These are phyloP conservation scores for Tetramorium simillimum DNA, from an alignment of 1,140 invertebrate species.

Conservation along the genomic window DNA sequence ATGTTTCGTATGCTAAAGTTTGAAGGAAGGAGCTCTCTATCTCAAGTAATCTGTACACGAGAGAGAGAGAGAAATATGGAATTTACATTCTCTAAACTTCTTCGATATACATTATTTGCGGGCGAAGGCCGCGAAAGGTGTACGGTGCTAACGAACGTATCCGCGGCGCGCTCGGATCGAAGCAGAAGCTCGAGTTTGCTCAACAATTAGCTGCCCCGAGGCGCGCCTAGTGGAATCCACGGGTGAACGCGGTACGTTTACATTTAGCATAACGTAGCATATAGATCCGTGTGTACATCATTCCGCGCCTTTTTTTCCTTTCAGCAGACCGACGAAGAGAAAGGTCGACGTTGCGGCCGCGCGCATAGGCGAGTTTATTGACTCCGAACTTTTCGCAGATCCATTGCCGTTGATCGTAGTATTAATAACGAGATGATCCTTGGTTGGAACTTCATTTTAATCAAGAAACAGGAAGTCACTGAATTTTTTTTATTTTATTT, in stretches of 20 bases:
- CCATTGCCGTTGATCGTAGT: not conserved
- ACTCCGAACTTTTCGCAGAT: constrained; percentile 45
- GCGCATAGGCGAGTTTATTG: constrained; percentile 40
- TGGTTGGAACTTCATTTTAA: not conserved
- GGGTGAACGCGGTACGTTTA: constrained; percentile 29
- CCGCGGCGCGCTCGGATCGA: constrained; percentile 36
- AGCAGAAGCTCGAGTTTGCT: constrained; percentile 61
- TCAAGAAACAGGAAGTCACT: too few species aligned
- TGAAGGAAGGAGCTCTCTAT: not conserved
- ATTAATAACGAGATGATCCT: not conserved
- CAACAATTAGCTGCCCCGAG: constrained; percentile 73
- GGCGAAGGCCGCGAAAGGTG: not conserved
- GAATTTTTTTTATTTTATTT: not conserved
- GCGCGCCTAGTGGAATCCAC: constrained; percentile 29
- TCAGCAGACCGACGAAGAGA: not conserved
- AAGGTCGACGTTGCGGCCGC: constrained; percentile 20
- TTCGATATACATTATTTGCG: constrained; percentile 7
- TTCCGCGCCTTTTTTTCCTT: constrained; percentile 5
- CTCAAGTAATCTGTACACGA: not conserved
- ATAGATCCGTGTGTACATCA: constrained; percentile 14
- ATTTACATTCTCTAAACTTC: not conserved
- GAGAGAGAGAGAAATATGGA: not conserved
- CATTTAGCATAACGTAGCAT: constrained; percentile 26
- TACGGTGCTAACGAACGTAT: constrained; percentile 63
- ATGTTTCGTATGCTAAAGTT: not conserved